Base-by-base conservation (phyloP, 2,113 vertebrate species). In the Trematocara zebra region DNA sequence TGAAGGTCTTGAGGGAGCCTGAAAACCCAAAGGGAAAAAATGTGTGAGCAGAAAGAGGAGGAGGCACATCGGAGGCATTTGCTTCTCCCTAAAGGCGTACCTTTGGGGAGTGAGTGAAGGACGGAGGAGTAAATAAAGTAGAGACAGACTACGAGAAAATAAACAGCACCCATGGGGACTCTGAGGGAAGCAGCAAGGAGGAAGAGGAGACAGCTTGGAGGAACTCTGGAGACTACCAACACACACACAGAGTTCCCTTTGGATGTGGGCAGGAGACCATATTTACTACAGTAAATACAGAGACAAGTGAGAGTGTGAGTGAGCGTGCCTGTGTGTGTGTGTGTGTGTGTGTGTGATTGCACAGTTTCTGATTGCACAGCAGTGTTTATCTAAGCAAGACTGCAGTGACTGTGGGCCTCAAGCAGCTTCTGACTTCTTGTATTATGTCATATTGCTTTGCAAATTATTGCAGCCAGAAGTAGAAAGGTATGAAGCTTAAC, bases 281-380 rank as follows among this genome's bases (percentile, higher is more conserved):
- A 90, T 93, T 92, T 92, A 67, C 78, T 81, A 2, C 5, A 89
- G 80, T 83, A 91, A 93, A 92, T 85, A 87, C 31, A 57, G 26
- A 86, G 44, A 83, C 54, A 67, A 78, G 81, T 74, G 84, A 20
- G 69, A 35, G 67, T 76, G 49, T 67, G 69, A 31, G 72, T 12
- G 26, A 20, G 51, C 9, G 18, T n/a, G 49, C 49, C 8, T 2
- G 47, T 69, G 69, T 14, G 23, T 52, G 2, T 80, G 35, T 35
- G 5, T 33, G 56, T 72, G 69, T 74, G 61, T 85, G 57, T 15
- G 33, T 49, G 1, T 79, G 40, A 85, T 91, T 89, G 81, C 67
- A 88, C 54, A 81, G 79, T 79, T 61, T 49, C 11, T 54, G 86
- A 74, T 74, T 69, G 76, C 80, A 79, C 64, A 52, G 81, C 86